phyloP scores from a whole-genome alignment of 2,113 vertebrate species.

The Thalassarche chlororhynchos region DNA sequence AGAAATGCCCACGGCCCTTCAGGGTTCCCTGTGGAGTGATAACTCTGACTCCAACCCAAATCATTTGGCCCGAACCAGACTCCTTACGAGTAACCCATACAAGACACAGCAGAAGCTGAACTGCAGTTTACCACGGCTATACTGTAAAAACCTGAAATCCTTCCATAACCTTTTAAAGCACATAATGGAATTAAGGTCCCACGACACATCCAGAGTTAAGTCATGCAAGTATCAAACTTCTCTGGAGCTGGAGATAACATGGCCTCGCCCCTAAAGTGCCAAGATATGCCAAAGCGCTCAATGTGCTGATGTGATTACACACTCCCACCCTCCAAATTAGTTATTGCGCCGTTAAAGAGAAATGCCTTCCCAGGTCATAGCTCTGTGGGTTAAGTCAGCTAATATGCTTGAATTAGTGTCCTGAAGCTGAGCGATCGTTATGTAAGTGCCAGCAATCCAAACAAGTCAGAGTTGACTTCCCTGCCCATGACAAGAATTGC shows the following conservation, averaged over 20 bases:
- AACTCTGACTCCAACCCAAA: background rate
- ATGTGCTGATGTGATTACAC: background rate
- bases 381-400: background rate
- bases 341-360: background rate
- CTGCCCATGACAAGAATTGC: background rate
- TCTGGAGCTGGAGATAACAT: background rate
- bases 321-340: background rate
- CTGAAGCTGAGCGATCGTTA: background rate
- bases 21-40: background rate
- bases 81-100: background rate
- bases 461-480: background rate
- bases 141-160: background rate
- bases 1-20: background rate
- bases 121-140: background rate
- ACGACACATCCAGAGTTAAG: background rate
- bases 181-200: conserved; percentile 49
- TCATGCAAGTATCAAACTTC: background rate
- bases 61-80: background rate
- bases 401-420: background rate
- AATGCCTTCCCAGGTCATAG: conserved; percentile 28
- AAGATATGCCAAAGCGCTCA: background rate
- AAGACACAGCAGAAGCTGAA: background rate
- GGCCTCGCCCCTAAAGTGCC: background rate
- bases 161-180: conserved; percentile 27
- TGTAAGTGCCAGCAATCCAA: conserved; percentile 18